Evolutionary conservation across 1,140 invertebrate species (phyloP), one percentile per base, ranked within the genome.

Genomic region (Trichoplusia ni): DNA sequence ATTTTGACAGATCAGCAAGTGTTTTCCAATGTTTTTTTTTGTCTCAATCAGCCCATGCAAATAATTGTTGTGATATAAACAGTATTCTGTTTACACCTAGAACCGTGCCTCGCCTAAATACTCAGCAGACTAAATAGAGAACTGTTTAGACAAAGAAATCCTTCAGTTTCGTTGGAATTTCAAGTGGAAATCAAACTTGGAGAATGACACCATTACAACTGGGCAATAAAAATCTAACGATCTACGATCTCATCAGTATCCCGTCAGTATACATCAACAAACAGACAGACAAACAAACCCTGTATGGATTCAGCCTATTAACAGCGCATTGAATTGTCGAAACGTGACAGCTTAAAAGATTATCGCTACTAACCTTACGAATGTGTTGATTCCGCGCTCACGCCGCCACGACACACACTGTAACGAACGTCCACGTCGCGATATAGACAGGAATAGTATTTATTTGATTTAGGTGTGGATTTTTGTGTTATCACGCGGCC

Each of bases 281-380:
- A 77, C 71, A 72, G 56, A 68, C 69, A 69, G 63, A 77, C 75
- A 79, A 84, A 84, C 75, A 79, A 77, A 73, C 70, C 77, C 64
- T 63, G 76, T 76, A 76, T 81, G 79, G 80, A 72, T 69, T 73
- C 67, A 69, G 64, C 58, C 69, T 77, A 75, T 75, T 76, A 80
- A 72, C 71, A 75, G 61, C 64, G 49, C 67, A 79, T 73, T 74
- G 71, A 81, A 82, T 79, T 75, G 76, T 76, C 72, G 53, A 73
- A 81, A 82, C 81, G 77, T 82, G 77, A 81, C 77, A 64, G 70
- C 63, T 75, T 74, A 71, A 38, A 35, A 70, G 69, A 75, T 75
- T 79, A 82, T 77, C 67, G 76, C 58, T 73, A 73, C 71, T 69
- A 62, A 75, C 73, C 73, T 75, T 71, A 49, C 62, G 4, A 54